Evolutionary conservation across 2,113 vertebrate genomes (phyloP), one percentile per base, ranked within the genome.

Genomic region (Ophthalmolycus amberensis): DNA sequence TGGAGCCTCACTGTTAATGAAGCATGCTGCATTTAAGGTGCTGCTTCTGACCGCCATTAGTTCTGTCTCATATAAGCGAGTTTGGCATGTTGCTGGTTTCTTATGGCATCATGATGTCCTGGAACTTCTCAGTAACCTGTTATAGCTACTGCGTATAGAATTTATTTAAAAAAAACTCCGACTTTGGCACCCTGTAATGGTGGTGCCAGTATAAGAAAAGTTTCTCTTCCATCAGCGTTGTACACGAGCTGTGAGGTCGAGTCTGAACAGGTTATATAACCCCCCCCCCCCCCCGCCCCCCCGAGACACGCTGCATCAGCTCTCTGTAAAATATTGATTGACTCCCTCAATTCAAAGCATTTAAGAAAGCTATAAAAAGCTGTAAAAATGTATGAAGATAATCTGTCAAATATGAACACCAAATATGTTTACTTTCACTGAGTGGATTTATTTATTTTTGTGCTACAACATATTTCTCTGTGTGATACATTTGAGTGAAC

Each of bases 251-350:
- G 32, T 48, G 70, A 70, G 69, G 34, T 20, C 11, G 68, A 79
- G 72, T 77, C 75, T 85, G 70, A 75, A 56, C 46, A 71, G 37
- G 14, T 90, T 83, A 87, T 16, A 37, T 86, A 82, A 89, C 12
- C 74, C 75, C 67, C 22, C 69, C 2, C 68, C 74, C n/a, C 73
- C 74, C 75, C 67, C n/a, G n/a, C 67, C 22, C 69, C 73, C 74
- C 75, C 67, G 75, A 82, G 68, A 75, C 6, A 25, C 72, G 76
- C 37, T 42, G 38, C 46, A 5, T 12, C 68, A 78, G 48, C 79
- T 63, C 63, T 32, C 52, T 76, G 37, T 78, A 8, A 88, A 89
- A 86, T 86, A 85, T 88, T 80, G 0, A 86, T 82, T 3, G 5
- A 25, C 58, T 18, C 3, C 38, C 11, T 75, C 9, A 34, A 34